Base-by-base conservation (phyloP, 1,140 invertebrate species). In the Metopolophium dirhodum region DNA sequence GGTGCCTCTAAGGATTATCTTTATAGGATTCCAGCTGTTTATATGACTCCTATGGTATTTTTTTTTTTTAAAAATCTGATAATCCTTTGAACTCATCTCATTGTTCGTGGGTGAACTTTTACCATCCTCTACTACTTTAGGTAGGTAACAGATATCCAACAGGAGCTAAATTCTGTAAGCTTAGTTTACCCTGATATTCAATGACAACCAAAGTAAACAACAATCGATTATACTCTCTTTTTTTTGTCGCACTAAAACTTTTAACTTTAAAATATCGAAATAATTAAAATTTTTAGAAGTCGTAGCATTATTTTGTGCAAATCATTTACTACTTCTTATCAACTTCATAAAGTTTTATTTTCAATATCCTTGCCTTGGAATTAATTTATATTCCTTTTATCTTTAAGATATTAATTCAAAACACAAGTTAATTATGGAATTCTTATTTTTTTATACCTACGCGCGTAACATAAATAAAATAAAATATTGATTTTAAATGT, bases 51-150 rank as follows among this genome's bases (percentile, higher is more conserved):
- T 49, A 86, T 86, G 85, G 26, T 86, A 86, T 86, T 86, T 86
- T 83, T 82, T 41, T 41, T 85, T 86, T 86, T 45, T n/a, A n/a
- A 30, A 54, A 86, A 86, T 45, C 85, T 47, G 85, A 86, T 86
- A 86, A 86, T 86, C 85, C 85, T 86, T 86, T 86, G 45, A 47
- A 86, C 41, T 86, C 85, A 47, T 86, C 85, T 30, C 85, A n/a
- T 86, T 47, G 45, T 86, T 86, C 14, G 45, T 86, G 7, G 85
- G 37, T 2, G 45, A 86, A 86, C 85, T 86, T 86, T 86, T 86
- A 86, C 11, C 85, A n/a, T 86, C 41, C 83, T 47, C 11, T 86
- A 47, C 26, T 86, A 47, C 85, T 47, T 86, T 86, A 77, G 11
- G 41, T 86, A 77, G 6, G 41, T 30, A 86, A 86, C 41, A 47